A percentile compares a stretch with the other conserved stretches of the same genome.
Evolutionary conservation across 2,888 invertebrate genomes (phyloP).

Genomic region (Antitype chi): DNA sequence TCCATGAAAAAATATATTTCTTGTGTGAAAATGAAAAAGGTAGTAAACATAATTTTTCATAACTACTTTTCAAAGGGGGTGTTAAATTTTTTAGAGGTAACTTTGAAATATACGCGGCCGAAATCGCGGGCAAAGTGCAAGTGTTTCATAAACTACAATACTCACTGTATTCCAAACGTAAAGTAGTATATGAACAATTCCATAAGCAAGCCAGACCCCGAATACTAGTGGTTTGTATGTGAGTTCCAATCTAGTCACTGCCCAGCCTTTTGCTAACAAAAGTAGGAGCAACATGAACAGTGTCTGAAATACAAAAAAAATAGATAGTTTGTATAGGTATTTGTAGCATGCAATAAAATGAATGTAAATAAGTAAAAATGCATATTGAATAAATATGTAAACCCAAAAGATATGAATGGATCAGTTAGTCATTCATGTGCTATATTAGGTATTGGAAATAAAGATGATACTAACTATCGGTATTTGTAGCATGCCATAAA

Average conservation of each 20-base stretch:
- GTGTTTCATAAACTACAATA: conserved; percentile 55
- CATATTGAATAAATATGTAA: background rate
- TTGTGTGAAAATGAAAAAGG: no score
- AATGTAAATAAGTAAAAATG: conserved; percentile 1
- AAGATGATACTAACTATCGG: background rate
- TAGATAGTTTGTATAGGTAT: background rate
- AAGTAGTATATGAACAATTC: conserved; percentile 96
- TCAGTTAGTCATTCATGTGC: background rate
- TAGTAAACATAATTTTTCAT: no score
- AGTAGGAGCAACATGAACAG: conserved; percentile 98
- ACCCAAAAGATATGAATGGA: background rate
- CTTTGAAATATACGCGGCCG: no score
- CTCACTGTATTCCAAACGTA: conserved; percentile 99
- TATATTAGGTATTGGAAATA: no score
- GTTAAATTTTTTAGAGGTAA: no score
- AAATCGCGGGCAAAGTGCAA: no score
- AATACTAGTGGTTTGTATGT: conserved; percentile 96
- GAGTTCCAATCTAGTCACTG: conserved; percentile 97
- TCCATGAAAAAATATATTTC: no score
- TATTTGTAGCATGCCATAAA: conserved; percentile 24
- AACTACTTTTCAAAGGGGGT: no score
- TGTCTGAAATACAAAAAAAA: conserved; percentile 91
- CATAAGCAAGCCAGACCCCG: conserved; percentile 97
- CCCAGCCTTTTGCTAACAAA: conserved; percentile 99
- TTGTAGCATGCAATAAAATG: conserved; percentile 24